Evolutionary conservation across 2,113 vertebrate genomes (phyloP), one percentile per base, ranked within the genome.

Genomic region (Dermatemys mawii): DNA sequence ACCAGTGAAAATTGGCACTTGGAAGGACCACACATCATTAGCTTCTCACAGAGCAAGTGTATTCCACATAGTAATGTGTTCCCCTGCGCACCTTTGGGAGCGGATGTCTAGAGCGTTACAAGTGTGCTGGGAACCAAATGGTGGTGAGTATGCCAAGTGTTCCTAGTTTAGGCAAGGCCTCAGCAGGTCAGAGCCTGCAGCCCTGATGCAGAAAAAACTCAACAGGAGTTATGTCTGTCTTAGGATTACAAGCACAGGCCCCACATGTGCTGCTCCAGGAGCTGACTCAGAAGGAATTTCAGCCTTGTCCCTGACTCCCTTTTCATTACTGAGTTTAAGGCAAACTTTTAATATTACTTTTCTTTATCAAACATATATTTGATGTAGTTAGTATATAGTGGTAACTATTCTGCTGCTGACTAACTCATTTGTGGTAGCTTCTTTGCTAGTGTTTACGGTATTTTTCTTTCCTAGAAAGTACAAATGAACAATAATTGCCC

Each of bases 341-440:
- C 90, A 90, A 57, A 49, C 46, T 91, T n/a, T 78, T 48, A 49
- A 13, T 81, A 76, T 9, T 84, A 27, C 80, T 82, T 78, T 88
- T 50, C 81, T 6, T 83, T 89, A 82, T 50, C 32, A 73, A 60
- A 32, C 11, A 46, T 70, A 46, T 73, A 48, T 94, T 81, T 94
- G 50, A 27, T 93, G 13, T 4, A 3, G 67, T 83, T 93, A 67
- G 60, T 84, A 11, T 22, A 55, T 86, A 9, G 48, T 53, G 85
- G 41, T 80, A 90, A 78, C 84, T 53, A 14, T 87, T 93, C 89
- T 84, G 55, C 63, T 85, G 41, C 49, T 76, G 91, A 93, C 80
- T 1, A 89, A 89, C 86, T n/a, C 6, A n/a, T 83, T 93, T 86
- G 46, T 84, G 46, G 51, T 94, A 41, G 27, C 91, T 96, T 90